phyloP scores from a whole-genome alignment of 1,140 invertebrate genomes.

The Penaeus vannamei region DNA sequence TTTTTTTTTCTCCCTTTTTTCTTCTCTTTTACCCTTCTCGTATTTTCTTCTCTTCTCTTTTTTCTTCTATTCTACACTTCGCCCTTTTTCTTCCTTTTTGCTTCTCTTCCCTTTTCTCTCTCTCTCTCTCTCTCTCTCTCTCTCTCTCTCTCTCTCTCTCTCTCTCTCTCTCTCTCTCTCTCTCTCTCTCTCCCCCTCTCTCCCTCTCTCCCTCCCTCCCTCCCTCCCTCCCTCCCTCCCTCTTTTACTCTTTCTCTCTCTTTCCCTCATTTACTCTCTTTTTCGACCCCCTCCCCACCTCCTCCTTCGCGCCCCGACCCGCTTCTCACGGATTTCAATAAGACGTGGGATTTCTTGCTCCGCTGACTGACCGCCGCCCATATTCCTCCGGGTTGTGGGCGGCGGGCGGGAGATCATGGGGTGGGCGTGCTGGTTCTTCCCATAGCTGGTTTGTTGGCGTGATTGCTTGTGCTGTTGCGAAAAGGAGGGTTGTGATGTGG shows the following conservation, averaged over 20 bases:
- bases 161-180: background rate
- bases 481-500: background rate
- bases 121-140: background rate
- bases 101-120: background rate
- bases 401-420: no score
- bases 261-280: background rate
- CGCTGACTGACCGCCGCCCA: background rate
- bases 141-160: slow-evolving; percentile 11
- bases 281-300: background rate
- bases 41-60: background rate
- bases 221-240: background rate
- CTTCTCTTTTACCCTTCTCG: background rate
- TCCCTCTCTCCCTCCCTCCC: background rate
- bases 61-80: background rate
- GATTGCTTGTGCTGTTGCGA: background rate
- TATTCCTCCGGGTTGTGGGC: no score
- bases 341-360: background rate
- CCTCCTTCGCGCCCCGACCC: no score
- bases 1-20: background rate
- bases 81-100: background rate
- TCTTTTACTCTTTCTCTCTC: background rate
- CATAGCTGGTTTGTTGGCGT: background rate
- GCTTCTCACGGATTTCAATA: background rate
- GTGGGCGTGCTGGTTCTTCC: no score
- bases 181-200: background rate